These are phyloP conservation scores for Pedetes capensis DNA, from an alignment of 2,113 vertebrate genomes.

Conservation along the genomic window DNA sequence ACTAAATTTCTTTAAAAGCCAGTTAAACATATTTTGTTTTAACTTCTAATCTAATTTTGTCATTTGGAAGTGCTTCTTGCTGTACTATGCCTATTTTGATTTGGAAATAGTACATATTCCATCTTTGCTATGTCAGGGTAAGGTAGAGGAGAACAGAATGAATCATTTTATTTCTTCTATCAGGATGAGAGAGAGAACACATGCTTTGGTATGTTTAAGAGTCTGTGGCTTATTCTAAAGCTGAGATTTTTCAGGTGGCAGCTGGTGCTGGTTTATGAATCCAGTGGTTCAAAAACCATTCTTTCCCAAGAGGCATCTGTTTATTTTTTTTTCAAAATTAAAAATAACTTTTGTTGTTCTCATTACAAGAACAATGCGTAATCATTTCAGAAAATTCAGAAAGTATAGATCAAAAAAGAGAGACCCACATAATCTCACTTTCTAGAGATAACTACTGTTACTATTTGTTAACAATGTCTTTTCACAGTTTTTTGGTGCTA, in stretches of 20 bases:
- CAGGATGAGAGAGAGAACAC: background rate
- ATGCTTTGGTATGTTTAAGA: background rate
- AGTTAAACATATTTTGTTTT: conserved; percentile 77
- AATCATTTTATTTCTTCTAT: conserved; percentile 39
- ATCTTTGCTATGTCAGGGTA: conserved; percentile 60
- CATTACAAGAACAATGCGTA: background rate
- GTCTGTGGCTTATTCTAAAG: conserved; percentile 38
- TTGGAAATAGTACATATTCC: conserved; percentile 63
- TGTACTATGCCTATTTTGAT: conserved; percentile 66
- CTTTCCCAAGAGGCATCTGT: conserved; percentile 28
- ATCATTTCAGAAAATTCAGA: conserved; percentile 27
- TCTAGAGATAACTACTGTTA: background rate
- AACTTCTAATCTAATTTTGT: conserved; percentile 77
- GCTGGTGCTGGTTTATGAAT: conserved; percentile 45
- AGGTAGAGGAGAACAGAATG: conserved; percentile 50
- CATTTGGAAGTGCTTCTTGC: conserved; percentile 70
- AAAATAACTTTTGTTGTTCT: conserved; percentile 42
- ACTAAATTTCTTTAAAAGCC: conserved; percentile 78
- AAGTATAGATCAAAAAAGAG: background rate
- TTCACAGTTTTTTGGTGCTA: background rate
- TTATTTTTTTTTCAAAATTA: conserved; percentile 35
- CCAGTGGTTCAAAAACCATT: conserved; percentile 56
- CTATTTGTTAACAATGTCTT: background rate
- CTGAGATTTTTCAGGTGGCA: conserved; percentile 45
- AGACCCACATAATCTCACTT: background rate